Conservation (phyloP, 2,888 invertebrate genomes). For the Acronicta alni region DNA sequence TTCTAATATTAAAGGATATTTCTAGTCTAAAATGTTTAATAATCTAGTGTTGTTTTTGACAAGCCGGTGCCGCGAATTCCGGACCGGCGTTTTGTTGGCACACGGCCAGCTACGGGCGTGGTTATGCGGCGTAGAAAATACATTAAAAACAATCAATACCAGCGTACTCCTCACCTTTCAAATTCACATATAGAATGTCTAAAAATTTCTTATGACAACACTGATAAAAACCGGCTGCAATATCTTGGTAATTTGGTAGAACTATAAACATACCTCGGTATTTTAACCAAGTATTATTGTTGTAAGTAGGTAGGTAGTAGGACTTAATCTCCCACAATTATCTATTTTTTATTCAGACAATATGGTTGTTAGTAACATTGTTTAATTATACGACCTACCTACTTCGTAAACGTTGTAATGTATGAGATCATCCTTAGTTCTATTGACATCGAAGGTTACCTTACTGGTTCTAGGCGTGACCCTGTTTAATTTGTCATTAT, state of each 20-base stretch:
- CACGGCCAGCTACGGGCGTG: slow-evolving; percentile 77
- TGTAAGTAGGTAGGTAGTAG: no score
- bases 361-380: slow-evolving; percentile 29
- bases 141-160: slow-evolving; percentile 61
- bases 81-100: slow-evolving; percentile 79
- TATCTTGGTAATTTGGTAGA: slow-evolving; percentile 2
- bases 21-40: slow-evolving; percentile 19
- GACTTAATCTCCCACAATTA: slow-evolving; percentile 34
- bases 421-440: slow-evolving; percentile 68
- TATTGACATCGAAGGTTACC: slow-evolving; percentile 58
- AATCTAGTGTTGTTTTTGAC: slow-evolving; percentile 56
- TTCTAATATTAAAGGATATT: slow-evolving; percentile 9
- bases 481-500: slow-evolving; percentile 22
- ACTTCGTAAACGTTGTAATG: slow-evolving; percentile 50
- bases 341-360: slow-evolving; percentile 35
- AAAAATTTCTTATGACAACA: slow-evolving; percentile 4
- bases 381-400: slow-evolving; percentile 39
- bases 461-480: slow-evolving; percentile 47
- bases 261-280: slow-evolving; percentile 5
- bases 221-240: slow-evolving; percentile 9
- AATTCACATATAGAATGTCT: slow-evolving; percentile 6
- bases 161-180: slow-evolving; percentile 27
- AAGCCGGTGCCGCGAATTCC: slow-evolving; percentile 66
- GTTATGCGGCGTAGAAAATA: slow-evolving; percentile 64
- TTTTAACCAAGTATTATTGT: slow-evolving; percentile 9